Conservation (phyloP, 2,797 vertebrate species). For the Eulemur mongoz region DNA sequence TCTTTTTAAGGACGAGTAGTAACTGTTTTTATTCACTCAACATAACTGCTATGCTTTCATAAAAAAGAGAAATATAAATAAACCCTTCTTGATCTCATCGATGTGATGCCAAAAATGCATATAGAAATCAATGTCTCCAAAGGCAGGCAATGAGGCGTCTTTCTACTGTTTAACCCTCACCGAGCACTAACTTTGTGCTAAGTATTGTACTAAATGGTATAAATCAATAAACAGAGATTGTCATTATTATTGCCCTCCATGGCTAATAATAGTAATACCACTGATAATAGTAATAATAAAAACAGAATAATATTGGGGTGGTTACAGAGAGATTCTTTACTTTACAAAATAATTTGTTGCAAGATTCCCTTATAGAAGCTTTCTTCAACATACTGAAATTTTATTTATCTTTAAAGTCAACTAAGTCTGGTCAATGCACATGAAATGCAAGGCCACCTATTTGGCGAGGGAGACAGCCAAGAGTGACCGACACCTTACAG, state of each 20-base stretch:
- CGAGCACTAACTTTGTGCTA: background rate
- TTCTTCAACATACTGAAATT: background rate
- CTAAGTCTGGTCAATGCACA: background rate
- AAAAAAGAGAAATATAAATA: conserved; percentile 44
- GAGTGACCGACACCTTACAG: background rate
- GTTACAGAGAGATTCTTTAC: background rate
- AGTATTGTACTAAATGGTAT: background rate
- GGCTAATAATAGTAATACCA: background rate
- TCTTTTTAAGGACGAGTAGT: background rate
- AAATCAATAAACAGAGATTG: background rate
- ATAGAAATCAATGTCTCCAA: background rate
- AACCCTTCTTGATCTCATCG: background rate
- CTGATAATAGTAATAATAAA: background rate
- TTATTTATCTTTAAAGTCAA: background rate
- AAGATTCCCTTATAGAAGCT: background rate
- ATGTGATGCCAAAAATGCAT: background rate
- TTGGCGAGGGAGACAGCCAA: background rate
- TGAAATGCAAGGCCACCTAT: fast-evolving
- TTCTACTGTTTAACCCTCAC: background rate
- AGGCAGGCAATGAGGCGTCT: background rate
- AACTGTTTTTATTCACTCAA: conserved; percentile 7
- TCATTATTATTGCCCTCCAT: background rate
- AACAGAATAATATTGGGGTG: background rate
- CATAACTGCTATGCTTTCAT: background rate
- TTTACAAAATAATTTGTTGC: background rate